Evolutionary conservation across 2,888 invertebrate species (phyloP).

Genomic region (Cerastis leucographa): DNA sequence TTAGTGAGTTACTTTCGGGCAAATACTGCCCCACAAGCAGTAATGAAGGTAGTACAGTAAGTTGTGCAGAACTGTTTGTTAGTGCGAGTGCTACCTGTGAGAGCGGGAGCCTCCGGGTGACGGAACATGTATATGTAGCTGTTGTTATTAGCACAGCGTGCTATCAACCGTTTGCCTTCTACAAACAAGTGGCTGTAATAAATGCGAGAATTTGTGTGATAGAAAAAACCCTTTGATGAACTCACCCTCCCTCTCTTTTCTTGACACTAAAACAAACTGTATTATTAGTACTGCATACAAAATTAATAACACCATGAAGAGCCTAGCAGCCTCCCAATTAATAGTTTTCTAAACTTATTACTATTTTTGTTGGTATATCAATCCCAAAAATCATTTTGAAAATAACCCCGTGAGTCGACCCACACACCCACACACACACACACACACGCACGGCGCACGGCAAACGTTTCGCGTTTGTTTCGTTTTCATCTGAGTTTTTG

Average conservation of each 20-base stretch:
- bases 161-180: no score
- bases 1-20: constrained; percentile 1
- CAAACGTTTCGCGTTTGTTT: constrained; percentile 22
- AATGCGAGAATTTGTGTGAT: not conserved
- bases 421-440: no score
- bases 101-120: not conserved
- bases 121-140: not conserved
- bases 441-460: not conserved
- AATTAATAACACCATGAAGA: not conserved
- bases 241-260: no score
- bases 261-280: no score
- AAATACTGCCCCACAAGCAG: not conserved
- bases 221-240: not conserved
- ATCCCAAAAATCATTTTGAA: not conserved
- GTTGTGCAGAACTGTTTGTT: not conserved
- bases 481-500: constrained; percentile 26
- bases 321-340: not conserved
- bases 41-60: not conserved
- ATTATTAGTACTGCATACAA: no score
- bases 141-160: not conserved
- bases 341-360: not conserved
- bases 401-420: not conserved
- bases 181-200: not conserved
- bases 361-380: not conserved
- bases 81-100: not conserved